Evolutionary conservation across 2,113 vertebrate species (phyloP).

Genomic region (Anoplopoma fimbria): DNA sequence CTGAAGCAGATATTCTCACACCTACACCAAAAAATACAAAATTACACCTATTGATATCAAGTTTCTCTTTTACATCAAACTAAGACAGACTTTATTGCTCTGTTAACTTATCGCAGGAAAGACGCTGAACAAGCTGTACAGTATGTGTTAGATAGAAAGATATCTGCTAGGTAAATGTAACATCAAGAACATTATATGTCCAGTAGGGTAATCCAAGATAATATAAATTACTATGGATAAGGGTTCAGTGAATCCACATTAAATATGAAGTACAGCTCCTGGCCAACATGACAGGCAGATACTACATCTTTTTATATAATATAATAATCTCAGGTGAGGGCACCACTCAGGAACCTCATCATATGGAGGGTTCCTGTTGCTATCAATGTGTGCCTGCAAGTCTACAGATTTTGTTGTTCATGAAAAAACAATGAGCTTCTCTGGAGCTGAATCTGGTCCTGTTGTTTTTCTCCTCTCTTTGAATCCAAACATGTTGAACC

Average conservation of each 20-base stretch:
- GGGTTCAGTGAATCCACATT: background rate
- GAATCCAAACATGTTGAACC: conserved; percentile 3
- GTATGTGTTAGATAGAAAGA: too few relatives aligned
- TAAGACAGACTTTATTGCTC: too few relatives aligned
- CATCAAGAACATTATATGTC: background rate
- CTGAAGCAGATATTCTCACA: background rate
- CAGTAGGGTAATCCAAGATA: background rate
- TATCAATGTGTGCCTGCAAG: too few relatives aligned
- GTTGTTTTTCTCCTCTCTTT: too few relatives aligned
- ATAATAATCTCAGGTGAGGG: background rate
- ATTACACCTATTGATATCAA: background rate
- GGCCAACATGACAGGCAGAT: background rate
- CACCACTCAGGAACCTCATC: background rate
- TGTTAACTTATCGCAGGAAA: too few relatives aligned
- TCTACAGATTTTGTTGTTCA: too few relatives aligned
- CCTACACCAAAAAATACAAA: background rate
- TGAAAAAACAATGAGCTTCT: too few relatives aligned
- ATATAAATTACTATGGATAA: background rate
- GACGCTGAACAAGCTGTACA: too few relatives aligned
- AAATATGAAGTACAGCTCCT: background rate
- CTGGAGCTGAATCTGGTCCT: too few relatives aligned
- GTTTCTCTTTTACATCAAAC: background rate
- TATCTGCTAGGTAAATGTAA: background rate
- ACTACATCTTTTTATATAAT: background rate
- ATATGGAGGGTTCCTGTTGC: background rate